Conservation (phyloP, 1,140 invertebrate species). For the honey bee (Apis mellifera) region Amel_HAv3.1 CM009937.2:4797501-4798000, state of each 20-base stretch:
- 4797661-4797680: not conserved
- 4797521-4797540: too few species aligned
- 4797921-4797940: slow-evolving; percentile 64
- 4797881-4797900: slow-evolving; percentile 8
- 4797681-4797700: slow-evolving; percentile 47
- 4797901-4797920: slow-evolving; percentile 9
- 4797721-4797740: slow-evolving; percentile 61
- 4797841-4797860: slow-evolving; percentile 55
- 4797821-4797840: slow-evolving; percentile 15
- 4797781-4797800: slow-evolving; percentile 22
- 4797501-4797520: too few species aligned
- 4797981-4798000: slow-evolving; percentile 45
- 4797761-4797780: slow-evolving; percentile 50
- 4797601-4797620: not conserved
- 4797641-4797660: not conserved
- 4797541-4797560: too few species aligned
- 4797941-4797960: slow-evolving; percentile 48
- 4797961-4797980: slow-evolving; percentile 39
- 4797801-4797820: slow-evolving; percentile 14
- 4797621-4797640: not conserved
- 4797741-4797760: slow-evolving; percentile 59
- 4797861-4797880: slow-evolving; percentile 45
- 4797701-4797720: slow-evolving; percentile 42
- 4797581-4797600: not conserved
- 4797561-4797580: too few species aligned